Conservation (phyloP, 2,888 invertebrate genomes). For the Lumbricus terrestris region DNA sequence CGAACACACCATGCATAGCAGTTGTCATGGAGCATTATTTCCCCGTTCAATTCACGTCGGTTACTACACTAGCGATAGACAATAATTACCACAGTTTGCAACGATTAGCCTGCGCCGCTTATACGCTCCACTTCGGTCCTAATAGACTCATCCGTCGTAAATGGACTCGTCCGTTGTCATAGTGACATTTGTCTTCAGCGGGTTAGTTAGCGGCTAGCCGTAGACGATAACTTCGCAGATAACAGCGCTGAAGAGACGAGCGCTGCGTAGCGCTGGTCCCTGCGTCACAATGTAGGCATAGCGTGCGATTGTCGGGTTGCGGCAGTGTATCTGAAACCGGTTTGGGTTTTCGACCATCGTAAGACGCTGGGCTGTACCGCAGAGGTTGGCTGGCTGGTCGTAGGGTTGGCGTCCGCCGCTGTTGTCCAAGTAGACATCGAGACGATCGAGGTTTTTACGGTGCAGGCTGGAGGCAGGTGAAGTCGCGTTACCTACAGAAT, state of each 20-base stretch:
- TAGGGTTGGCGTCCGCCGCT: constrained; percentile 44
- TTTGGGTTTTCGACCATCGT: constrained; percentile 62
- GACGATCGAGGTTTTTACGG: constrained; percentile 62
- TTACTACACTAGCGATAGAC: neutral
- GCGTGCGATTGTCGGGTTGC: constrained; percentile 57
- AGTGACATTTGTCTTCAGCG: neutral
- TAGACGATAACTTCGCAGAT: constrained; percentile 64
- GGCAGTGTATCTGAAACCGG: constrained; percentile 61
- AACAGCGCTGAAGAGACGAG: constrained; percentile 62
- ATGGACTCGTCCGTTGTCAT: neutral
- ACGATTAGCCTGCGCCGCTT: neutral
- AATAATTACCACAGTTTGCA: neutral
- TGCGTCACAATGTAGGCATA: constrained; percentile 63
- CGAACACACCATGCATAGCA: neutral
- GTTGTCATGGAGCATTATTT: neutral
- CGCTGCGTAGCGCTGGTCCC: constrained; percentile 61
- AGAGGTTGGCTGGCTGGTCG: constrained; percentile 47
- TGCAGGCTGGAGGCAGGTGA: constrained; percentile 45
- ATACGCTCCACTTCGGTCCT: neutral
- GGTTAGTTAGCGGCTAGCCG: constrained; percentile 24
- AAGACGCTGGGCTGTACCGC: constrained; percentile 61
- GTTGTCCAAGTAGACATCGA: constrained; percentile 62
- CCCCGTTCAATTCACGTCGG: neutral
- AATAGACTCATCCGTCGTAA: neutral
- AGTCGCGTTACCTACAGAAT: neutral